Conservation (phyloP, 2,888 invertebrate genomes). For the Sinelater perroti region DNA sequence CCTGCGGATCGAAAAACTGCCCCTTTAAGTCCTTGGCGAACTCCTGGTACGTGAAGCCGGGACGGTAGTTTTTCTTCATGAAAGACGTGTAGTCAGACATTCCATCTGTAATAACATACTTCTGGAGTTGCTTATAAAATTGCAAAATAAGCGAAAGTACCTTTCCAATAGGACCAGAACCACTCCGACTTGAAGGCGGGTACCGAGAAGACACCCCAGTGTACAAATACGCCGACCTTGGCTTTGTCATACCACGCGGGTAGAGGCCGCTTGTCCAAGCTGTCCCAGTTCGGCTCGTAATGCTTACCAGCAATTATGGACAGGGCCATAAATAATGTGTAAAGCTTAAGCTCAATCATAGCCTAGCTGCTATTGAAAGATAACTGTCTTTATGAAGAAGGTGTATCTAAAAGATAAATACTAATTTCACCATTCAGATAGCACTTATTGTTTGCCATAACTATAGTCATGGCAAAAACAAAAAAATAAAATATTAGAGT, state of each 20-base stretch:
- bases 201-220: slow-evolving; percentile 94
- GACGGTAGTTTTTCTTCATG: slow-evolving; percentile 85
- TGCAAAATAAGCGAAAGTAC: slow-evolving; percentile 61
- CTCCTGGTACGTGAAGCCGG: slow-evolving; percentile 89
- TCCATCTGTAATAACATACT: not conserved
- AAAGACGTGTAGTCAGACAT: slow-evolving; percentile 62
- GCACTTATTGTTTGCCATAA: too few species aligned
- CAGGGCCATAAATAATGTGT: too few species aligned
- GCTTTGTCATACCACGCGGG: slow-evolving; percentile 90
- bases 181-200: slow-evolving; percentile 83
- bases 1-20: slow-evolving; percentile 84
- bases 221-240: slow-evolving; percentile 92
- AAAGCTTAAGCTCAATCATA: too few species aligned
- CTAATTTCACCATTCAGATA: too few species aligned
- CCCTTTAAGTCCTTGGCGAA: slow-evolving; percentile 90
- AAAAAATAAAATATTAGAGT: too few species aligned
- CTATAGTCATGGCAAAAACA: too few species aligned
- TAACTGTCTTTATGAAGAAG: too few species aligned
- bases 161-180: slow-evolving; percentile 86
- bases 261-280: slow-evolving; percentile 82
- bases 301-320: too few species aligned
- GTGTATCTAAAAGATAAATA: too few species aligned
- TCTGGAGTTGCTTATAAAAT: not conserved
- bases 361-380: too few species aligned
- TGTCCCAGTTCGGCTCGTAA: slow-evolving; percentile 83